A percentile compares a stretch with the other conserved stretches of the same genome.
Evolutionary conservation across 1,140 invertebrate genomes (phyloP).

Genomic region (Bombyx mandarina): DNA sequence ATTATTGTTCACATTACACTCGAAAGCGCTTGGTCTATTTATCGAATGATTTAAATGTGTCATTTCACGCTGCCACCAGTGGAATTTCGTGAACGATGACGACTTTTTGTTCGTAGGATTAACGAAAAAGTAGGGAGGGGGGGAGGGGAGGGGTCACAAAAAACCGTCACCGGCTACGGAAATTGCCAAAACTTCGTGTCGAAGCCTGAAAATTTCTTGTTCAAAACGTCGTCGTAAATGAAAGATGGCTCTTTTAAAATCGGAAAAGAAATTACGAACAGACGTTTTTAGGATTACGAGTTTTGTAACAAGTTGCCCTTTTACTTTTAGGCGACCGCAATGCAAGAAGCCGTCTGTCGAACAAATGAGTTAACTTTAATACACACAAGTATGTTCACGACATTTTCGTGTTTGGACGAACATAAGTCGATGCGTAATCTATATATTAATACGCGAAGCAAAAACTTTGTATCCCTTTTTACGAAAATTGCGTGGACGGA

Average conservation of each 20-base stretch:
- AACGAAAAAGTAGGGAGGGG: constrained; percentile 52
- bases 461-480: too few relatives aligned
- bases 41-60: constrained; percentile 52
- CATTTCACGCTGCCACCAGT: constrained; percentile 47
- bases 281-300: constrained; percentile 61
- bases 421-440: not conserved
- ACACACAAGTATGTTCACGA: not conserved
- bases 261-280: constrained; percentile 66
- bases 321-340: too few relatives aligned
- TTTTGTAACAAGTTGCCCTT: constrained; percentile 42
- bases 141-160: constrained; percentile 30
- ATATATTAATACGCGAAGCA: too few relatives aligned
- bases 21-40: constrained; percentile 23
- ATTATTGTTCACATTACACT: too few relatives aligned
- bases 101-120: constrained; percentile 65
- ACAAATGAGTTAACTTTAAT: not conserved
- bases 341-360: too few relatives aligned
- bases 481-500: too few relatives aligned
- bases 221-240: constrained; percentile 65
- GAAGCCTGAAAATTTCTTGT: constrained; percentile 62
- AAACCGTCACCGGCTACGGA: constrained; percentile 57
- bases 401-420: not conserved
- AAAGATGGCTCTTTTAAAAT: constrained; percentile 67
- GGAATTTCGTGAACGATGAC: constrained; percentile 39
- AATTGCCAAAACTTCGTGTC: constrained; percentile 67